A percentile compares a stretch with the other conserved stretches of the same genome.
Conservation (phyloP, 2,797 vertebrate genomes). For the Alectoris magna region DNA sequence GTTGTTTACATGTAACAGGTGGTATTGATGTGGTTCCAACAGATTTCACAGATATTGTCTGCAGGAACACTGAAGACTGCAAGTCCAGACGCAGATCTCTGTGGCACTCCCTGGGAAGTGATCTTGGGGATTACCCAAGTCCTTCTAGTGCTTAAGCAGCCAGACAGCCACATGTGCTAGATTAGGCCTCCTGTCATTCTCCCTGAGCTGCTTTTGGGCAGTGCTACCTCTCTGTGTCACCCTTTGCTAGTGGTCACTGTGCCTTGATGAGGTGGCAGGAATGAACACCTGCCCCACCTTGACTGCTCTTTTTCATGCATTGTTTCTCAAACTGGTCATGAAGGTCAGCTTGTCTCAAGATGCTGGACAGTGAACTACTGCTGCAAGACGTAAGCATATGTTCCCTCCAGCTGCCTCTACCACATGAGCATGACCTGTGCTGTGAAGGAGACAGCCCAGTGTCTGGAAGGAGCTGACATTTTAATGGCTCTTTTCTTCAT, state of each 20-base stretch:
- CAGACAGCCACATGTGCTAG: neutral
- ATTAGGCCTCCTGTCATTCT: neutral
- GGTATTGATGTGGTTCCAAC: neutral
- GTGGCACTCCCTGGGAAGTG: neutral
- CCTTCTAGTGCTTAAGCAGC: neutral
- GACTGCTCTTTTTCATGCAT: neutral
- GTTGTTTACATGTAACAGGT: neutral
- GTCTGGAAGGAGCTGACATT: neutral
- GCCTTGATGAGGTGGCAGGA: neutral
- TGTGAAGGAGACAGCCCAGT: neutral
- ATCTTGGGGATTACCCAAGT: neutral
- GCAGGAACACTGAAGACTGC: neutral
- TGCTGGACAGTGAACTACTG: accelerated
- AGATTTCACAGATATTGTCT: neutral
- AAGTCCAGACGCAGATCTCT: neutral
- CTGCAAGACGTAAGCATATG: neutral
- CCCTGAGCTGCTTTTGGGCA: neutral
- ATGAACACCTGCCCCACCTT: neutral
- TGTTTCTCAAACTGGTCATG: neutral
- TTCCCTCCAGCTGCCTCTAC: neutral
- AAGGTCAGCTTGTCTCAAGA: neutral
- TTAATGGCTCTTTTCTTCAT: accelerated
- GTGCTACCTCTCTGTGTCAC: neutral
- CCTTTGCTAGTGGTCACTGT: neutral
- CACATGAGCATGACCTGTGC: neutral